Base-by-base conservation (phyloP, 64 coral and sea anemone species). In the Stylophora pistillata region DNA sequence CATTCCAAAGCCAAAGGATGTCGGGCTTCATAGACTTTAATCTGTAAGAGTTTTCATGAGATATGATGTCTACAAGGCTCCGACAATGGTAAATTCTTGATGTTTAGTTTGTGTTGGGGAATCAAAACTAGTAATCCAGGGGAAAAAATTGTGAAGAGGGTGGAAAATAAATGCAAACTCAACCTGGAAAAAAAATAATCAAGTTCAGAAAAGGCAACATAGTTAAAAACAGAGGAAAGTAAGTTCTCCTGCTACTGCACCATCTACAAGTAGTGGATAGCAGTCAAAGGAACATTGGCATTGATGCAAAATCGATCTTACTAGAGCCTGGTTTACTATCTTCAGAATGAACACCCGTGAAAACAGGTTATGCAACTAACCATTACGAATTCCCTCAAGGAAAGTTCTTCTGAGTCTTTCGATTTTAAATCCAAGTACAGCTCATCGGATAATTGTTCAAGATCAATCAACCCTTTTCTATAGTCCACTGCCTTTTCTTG, bases 371-470 rank as follows among this genome's bases (percentile, higher is more conserved):
- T 15, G 25, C 5, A 57, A 76, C 95, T 99, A 79, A 99, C 97
- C 72, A 91, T 91, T 56, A 99, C 72, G 55, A 93, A 99, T 54
- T 99, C 93, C 78, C 93, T 99, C 56, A 95, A 88, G 20, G 72
- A 74, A 29, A 99, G 52, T 69, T 95, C 83, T 5, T 86, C 72
- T 27, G 75, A 65, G 21, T 95, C 93, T 9, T 47, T 86, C 17
- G 97, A 93, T 83, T 95, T 99, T 54, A 99, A 53, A 85, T 99
- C 97, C 52, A 99, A 81, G 74, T 99, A 99, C 81, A 86, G 69
- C 68, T 99, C 97, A 34, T 93, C 97, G 23, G 90, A 88, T 31
- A 99, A 30, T 66, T 73, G 74, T 15, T 93, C 81, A 53, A 90
- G 77, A 31, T 87, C 76, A 41, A 74, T 77, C 23, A 99, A 87